phyloP scores from a whole-genome alignment of 2,797 vertebrate genomes.

The Valencia hispanica region DNA sequence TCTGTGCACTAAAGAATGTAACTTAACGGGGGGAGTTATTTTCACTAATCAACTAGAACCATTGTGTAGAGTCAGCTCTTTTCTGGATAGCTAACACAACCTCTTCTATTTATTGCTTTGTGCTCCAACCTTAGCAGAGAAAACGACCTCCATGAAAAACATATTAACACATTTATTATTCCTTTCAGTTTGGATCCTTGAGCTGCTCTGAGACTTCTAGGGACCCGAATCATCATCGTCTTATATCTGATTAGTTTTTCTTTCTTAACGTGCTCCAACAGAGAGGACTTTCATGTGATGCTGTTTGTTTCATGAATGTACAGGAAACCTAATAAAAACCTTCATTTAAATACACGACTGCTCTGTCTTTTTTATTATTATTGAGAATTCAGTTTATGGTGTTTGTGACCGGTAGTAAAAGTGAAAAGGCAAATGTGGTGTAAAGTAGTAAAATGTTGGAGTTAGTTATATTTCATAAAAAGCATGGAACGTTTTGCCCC shows the following conservation, averaged over 20 bases:
- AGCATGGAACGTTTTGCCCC: no score
- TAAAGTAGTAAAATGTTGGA: background rate
- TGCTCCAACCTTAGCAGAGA: constrained; percentile 27
- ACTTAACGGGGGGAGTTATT: background rate
- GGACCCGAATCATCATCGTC: constrained; percentile 31
- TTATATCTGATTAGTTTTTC: constrained; percentile 31
- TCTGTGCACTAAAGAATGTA: constrained; percentile 2
- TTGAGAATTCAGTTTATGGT: background rate
- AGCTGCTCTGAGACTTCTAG: constrained; percentile 9
- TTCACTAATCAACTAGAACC: background rate
- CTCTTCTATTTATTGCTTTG: constrained; percentile 72
- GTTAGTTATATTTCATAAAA: background rate
- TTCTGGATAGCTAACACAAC: constrained; percentile 5
- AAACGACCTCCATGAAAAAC: constrained; percentile 22
- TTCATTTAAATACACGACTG: constrained; percentile 13
- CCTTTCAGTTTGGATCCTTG: constrained; percentile 20
- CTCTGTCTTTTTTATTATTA: background rate
- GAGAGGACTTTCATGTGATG: constrained; percentile 62
- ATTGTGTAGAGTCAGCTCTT: background rate
- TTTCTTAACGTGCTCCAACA: constrained; percentile 38
- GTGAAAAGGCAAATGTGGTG: background rate
- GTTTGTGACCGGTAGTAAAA: background rate
- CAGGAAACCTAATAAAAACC: constrained; percentile 74
- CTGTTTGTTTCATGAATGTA: constrained; percentile 75
- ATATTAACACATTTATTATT: constrained; percentile 5